Percentiles rank a stretch among this genome's conserved stretches.
phyloP scores from a whole-genome alignment of 2,797 vertebrate genomes.

The Hydrocynus forskahlii region DNA sequence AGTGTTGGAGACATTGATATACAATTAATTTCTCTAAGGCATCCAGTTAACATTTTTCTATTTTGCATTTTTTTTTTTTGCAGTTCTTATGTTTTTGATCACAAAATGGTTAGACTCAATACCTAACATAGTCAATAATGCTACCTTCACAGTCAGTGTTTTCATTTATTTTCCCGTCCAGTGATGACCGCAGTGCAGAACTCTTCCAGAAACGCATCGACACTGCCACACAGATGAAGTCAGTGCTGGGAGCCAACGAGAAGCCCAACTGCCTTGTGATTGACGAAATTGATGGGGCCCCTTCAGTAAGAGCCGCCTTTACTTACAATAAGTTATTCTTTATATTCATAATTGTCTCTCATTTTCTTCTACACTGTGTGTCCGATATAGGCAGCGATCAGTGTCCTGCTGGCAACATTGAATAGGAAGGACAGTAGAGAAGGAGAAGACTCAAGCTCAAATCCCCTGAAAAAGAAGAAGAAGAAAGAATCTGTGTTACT shows the following conservation, averaged over 20 bases:
- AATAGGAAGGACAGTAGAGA: constrained; percentile 81
- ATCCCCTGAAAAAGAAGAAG: constrained; percentile 74
- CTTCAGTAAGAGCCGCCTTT: constrained; percentile 73
- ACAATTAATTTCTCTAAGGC: no score
- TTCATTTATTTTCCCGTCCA: constrained; percentile 42
- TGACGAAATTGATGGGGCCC: constrained; percentile 94
- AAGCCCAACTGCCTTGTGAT: constrained; percentile 89
- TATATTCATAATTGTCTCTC: neutral
- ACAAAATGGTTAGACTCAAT: no score
- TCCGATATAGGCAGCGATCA: constrained; percentile 85
- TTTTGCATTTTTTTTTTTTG: no score
- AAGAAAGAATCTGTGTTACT: constrained; percentile 80
- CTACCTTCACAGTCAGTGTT: neutral
- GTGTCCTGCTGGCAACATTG: constrained; percentile 82
- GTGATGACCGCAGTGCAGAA: constrained; percentile 86
- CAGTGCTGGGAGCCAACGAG: constrained; percentile 87
- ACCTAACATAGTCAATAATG: neutral
- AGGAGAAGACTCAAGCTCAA: constrained; percentile 51
- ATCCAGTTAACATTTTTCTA: no score
- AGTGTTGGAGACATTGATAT: no score
- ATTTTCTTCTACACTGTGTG: neutral
- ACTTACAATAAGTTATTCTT: neutral
- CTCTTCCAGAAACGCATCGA: constrained; percentile 88
- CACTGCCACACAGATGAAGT: constrained; percentile 94
- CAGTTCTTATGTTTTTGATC: no score